Evolutionary conservation across 2,113 vertebrate genomes (phyloP), one percentile per base, ranked within the genome.

Genomic region (Phyllopteryx taeniolatus): DNA sequence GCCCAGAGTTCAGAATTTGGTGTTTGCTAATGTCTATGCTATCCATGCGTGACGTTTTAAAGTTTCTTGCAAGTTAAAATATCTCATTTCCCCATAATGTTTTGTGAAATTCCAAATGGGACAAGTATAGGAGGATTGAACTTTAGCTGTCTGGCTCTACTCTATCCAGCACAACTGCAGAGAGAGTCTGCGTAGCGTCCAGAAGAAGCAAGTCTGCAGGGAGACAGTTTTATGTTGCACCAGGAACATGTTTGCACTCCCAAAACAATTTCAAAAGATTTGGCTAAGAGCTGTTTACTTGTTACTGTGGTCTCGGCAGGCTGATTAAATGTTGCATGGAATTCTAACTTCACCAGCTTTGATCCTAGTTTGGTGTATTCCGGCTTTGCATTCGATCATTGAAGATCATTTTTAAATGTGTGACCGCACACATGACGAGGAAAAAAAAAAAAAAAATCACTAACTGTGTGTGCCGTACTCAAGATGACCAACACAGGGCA

Each of bases 191-290:
- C 14, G 17, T 22, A 47, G 12, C 20, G 2, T 66, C 63, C 63
- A 46, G 43, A 44, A 46, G 43, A 46, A 47, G 44, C 63, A 66
- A n/a, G 39, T 42, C 19, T n/a, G 62, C 39, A 44, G 39, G 8
- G 63, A 66, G 43, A 47, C 63, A 66, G n/a, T 47, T 65, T 65
- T 27, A 47, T 27, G 63, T 66, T 15, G 63, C 43, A 66, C 13
- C 43, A 13, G 63, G 13, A 27, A 46, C n/a, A 66, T 8, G 20
- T 66, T 27, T 66, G 22, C 44, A 49, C 44, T 47, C 22, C 22
- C 44, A 13, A 66, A 47, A 66, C 7, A 3, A 13, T 27, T 47
- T 44, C 64, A 66, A 15, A 66, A 66, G 8, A 66, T 31, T 17
- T 35, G 31, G 15, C 59, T 61, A 14, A 65, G 42, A 47, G n/a